Evolutionary conservation across 2,888 invertebrate genomes (phyloP), one percentile per base, ranked within the genome.

Genomic region (Phengaris arion): DNA sequence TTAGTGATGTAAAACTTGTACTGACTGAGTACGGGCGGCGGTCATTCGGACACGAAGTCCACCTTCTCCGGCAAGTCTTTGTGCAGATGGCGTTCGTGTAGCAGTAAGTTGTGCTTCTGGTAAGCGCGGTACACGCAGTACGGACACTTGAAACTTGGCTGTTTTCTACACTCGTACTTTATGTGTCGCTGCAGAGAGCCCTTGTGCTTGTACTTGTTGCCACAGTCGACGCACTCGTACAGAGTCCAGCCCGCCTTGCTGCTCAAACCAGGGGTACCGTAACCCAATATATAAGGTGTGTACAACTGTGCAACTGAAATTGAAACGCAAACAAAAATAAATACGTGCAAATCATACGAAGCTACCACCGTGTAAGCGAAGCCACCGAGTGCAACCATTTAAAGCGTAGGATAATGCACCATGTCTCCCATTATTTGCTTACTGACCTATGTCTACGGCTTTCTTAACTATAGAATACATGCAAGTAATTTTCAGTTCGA

Each of bases 131-230:
- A 94, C 83, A 94, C 94, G 87, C 96, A 96, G 88, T 95, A 95
- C 73, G 95, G 95, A 85, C 96, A 96, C 86, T 95, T 95, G 91
- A 95, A 95, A 85, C 95, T 95, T 35, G 96, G 96, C 81, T 95
- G 94, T 85, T 95, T 96, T 80, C 95, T 94, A 85, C 97, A 97
- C 86, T 97, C 97, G 89, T 96, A 96, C 84, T 95, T 95, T 83
- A 96, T 94, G 87, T 97, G 97, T 77, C 97, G 94, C 86, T 96
- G 96, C 83, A 97, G 94, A 79, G 96, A 96, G 81, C 96, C 96
- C 85, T 96, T 96, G 89, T 96, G 96, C 91, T 96, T 96, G 94
- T 98, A 98, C 82, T 96, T 95, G 93, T 97, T 97, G 81, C 96
- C 96, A 89, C 97, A 98, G 83, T 94, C 94, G 83, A 94, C 94